phyloP scores from a whole-genome alignment of 1,140 invertebrate species.

The Rhizoglyphus robini region DNA sequence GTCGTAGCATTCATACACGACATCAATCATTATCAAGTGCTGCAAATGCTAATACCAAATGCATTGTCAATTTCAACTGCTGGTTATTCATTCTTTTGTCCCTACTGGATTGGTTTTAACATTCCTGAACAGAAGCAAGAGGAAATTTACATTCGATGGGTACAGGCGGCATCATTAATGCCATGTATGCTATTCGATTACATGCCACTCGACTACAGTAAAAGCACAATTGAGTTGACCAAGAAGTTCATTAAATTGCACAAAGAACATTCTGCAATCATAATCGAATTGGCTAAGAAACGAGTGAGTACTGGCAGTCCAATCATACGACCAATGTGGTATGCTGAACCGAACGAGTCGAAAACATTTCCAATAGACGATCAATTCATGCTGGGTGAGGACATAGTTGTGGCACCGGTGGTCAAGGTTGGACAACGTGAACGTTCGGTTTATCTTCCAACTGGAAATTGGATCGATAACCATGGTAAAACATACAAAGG shows the following conservation, averaged over 20 bases:
- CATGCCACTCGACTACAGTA: constrained; percentile 71
- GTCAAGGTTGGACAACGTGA: constrained; percentile 46
- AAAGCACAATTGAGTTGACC: not conserved
- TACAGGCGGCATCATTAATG: constrained; percentile 71
- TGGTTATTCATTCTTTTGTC: constrained; percentile 71
- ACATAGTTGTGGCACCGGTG: constrained; percentile 71
- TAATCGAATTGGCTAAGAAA: constrained; percentile 34
- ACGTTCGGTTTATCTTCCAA: constrained; percentile 61
- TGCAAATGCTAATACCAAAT: constrained; percentile 61
- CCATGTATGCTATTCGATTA: constrained; percentile 73
- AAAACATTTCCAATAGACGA: constrained; percentile 31
- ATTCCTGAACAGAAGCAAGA: constrained; percentile 41
- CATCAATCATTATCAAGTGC: constrained; percentile 60
- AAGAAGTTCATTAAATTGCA: constrained; percentile 49
- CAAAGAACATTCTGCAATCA: constrained; percentile 45
- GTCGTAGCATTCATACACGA: constrained; percentile 81
- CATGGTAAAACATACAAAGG: not conserved
- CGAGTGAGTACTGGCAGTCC: constrained; percentile 29
- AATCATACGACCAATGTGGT: constrained; percentile 36
- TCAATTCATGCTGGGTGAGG: constrained; percentile 63
- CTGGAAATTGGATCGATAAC: constrained; percentile 47
- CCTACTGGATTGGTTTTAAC: too few relatives aligned
- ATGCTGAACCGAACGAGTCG: constrained; percentile 33
- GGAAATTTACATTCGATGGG: constrained; percentile 77
- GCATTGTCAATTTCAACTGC: constrained; percentile 49